Percentiles rank a stretch among this genome's conserved stretches.
Evolutionary conservation across 2,888 invertebrate species (phyloP).

Genomic region (Rhingia rostrata): DNA sequence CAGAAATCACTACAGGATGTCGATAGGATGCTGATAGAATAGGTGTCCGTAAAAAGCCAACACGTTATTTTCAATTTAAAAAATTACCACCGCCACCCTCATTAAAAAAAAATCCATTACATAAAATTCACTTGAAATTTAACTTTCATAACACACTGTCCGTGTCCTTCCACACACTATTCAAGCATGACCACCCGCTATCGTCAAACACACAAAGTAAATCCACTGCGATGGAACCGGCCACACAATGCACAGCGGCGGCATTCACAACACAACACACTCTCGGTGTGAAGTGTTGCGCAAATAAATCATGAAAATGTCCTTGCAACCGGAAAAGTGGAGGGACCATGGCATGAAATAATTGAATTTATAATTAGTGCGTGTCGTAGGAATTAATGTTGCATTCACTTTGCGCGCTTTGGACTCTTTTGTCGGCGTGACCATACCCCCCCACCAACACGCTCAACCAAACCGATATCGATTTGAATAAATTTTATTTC

Average conservation of each 20-base stretch:
- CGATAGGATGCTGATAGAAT: too few species aligned
- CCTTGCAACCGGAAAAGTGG: constrained; percentile 57
- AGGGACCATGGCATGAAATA: constrained; percentile 60
- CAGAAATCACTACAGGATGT: too few species aligned
- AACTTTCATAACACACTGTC: constrained; percentile 2
- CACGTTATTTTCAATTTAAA: too few species aligned
- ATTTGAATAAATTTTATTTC: constrained; percentile 53
- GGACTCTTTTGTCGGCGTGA: constrained; percentile 5
- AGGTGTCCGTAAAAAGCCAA: too few species aligned
- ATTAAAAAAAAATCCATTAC: too few species aligned
- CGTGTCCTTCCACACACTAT: background rate
- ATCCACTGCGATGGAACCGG: constrained; percentile 22
- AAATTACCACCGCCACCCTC: too few species aligned
- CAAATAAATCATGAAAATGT: constrained; percentile 69
- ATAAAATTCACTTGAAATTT: background rate
- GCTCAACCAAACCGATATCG: constrained; percentile 14
- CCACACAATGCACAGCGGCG: constrained; percentile 17
- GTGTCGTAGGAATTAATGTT: constrained; percentile 59
- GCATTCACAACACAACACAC: constrained; percentile 3
- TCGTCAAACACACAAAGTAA: constrained; percentile 25
- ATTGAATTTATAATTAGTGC: constrained; percentile 72
- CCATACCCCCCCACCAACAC: background rate
- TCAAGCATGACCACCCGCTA: background rate
- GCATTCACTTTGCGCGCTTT: constrained; percentile 22
- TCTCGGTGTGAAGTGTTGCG: constrained; percentile 55